Evolutionary conservation across 2,797 vertebrate genomes (phyloP).

Genomic region (Sibirionetta formosa): DNA sequence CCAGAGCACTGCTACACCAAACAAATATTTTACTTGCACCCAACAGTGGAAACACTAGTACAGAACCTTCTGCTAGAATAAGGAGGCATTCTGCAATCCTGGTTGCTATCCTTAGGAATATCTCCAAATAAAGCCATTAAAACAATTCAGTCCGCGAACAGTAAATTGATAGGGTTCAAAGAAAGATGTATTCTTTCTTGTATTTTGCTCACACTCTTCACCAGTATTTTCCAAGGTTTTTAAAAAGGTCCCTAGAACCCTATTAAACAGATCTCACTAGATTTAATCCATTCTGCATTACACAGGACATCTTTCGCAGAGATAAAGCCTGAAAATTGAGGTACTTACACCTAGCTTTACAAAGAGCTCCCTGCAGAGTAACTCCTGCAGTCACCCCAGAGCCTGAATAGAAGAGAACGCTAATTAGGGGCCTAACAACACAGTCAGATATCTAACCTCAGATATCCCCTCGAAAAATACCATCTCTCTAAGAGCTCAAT

Average conservation of each 20-base stretch:
- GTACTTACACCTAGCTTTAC: neutral
- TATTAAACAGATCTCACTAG: neutral
- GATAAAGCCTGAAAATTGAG: neutral
- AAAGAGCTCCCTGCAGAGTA: neutral
- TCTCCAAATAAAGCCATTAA: neutral
- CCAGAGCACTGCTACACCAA: neutral
- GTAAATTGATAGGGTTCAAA: neutral
- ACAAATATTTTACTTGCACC: neutral
- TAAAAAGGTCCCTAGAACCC: neutral
- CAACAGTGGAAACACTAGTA: neutral
- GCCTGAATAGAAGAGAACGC: neutral
- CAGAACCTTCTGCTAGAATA: neutral
- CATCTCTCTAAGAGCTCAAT: neutral
- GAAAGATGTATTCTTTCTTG: neutral
- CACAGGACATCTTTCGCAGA: neutral
- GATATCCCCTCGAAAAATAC: neutral
- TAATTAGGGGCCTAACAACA: neutral
- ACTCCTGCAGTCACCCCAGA: neutral
- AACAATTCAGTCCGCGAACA: neutral
- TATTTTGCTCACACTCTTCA: neutral
- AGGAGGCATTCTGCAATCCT: neutral
- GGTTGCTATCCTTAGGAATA: neutral
- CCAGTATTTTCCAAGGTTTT: neutral
- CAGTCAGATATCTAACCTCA: neutral
- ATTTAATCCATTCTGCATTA: neutral